phyloP scores from a whole-genome alignment of 2,113 vertebrate genomes.

The Cettia cetti region DNA sequence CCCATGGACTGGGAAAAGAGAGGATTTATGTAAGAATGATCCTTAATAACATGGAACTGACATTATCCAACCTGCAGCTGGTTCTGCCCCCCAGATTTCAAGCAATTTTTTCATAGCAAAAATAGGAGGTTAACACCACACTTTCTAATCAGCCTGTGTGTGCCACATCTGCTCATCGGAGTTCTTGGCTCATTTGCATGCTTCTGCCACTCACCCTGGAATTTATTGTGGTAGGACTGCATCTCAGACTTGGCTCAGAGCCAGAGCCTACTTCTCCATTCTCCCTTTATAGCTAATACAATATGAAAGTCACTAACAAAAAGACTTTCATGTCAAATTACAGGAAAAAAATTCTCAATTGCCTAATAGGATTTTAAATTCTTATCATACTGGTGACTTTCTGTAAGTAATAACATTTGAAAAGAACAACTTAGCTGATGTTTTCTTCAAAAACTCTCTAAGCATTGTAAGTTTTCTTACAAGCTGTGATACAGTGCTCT shows the following conservation, averaged over 20 bases:
- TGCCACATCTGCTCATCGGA: not conserved
- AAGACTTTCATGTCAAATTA: conserved; percentile 61
- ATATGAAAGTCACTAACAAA: conserved; percentile 62
- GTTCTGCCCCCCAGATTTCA: not conserved
- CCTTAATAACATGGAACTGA: not conserved
- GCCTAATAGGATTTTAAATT: conserved; percentile 62
- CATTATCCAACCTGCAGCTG: not conserved
- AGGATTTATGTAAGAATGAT: conserved; percentile 1
- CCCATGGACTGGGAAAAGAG: not conserved
- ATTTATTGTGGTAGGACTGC: conserved; percentile 12
- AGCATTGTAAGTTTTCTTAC: not conserved
- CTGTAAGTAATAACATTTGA: conserved; percentile 30
- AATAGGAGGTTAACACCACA: not conserved
- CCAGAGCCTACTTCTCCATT: conserved; percentile 25
- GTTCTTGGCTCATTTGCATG: conserved; percentile 3
- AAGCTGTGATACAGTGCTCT: not conserved
- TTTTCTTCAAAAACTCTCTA: conserved; percentile 16
- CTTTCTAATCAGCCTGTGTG: not conserved
- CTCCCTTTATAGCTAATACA: conserved; percentile 33
- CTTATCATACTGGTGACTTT: conserved; percentile 49
- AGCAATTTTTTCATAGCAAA: not conserved
- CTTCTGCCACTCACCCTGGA: conserved; percentile 7
- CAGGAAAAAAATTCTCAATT: not conserved
- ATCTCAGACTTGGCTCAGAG: conserved; percentile 12
- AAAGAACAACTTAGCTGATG: conserved; percentile 21